Base-by-base conservation (phyloP, 2,888 invertebrate genomes). In the Drosophila acutilabella region DNA sequence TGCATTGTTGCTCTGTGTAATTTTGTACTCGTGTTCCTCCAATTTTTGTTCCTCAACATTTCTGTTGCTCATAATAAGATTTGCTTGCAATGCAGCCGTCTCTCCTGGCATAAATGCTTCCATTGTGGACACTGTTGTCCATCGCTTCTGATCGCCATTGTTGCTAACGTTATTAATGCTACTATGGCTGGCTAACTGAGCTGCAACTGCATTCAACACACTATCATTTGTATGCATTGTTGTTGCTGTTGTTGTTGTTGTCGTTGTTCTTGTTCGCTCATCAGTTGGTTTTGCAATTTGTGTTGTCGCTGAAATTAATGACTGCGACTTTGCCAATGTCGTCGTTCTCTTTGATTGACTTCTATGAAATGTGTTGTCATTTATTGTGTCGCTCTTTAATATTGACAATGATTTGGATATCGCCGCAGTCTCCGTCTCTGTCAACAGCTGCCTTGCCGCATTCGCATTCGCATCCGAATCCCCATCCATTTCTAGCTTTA, bases 51-150 rank as follows among this genome's bases (percentile, higher is more conserved):
- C 71, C 53, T 80, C 85, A 54, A 89, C 73, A 60, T 75, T 89
- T 64, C 84, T 84, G 75, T 74, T 78, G 80, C 88, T 85, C 80
- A 85, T 81, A 88, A 87, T 79, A 71, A 81, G 85, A 90, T 88
- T 86, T 68, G 78, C 67, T 68, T 83, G 73, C 72, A 77, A 20
- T 44, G 50, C 57, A 3, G 65, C 69, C 41, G 60, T 56, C 41
- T 60, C 70, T 40, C 38, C 64, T 51, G 62, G 44, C 38, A 56
- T 52, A 44, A 67, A 52, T 48, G 51, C 38, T 33, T 71, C 50
- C 18, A 67, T 67, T 71, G 75, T 74, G 59, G 64, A 78, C 72
- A 66, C 60, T 10, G 60, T 36, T 53, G 60, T 23, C 52, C 47
- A 20, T 20, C 30, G 47, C 7, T 30, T 40, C 13, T 62, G 71